These are phyloP conservation scores for Sicus ferrugineus DNA, from an alignment of 2,888 invertebrate genomes.

Conservation along the genomic window DNA sequence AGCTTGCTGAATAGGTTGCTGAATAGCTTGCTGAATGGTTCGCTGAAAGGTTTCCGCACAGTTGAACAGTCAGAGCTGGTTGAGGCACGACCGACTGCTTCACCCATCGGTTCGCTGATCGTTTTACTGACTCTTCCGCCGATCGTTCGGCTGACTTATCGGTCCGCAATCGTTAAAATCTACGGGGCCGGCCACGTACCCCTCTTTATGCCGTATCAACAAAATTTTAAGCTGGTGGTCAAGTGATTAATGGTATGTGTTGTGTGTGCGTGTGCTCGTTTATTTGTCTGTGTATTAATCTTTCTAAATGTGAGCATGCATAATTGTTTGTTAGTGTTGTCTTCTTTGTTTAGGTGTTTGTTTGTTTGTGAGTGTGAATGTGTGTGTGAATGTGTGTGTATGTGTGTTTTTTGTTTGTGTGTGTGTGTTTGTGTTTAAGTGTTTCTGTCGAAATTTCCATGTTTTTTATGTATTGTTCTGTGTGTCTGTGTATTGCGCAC, in stretches of 20 bases:
- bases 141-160: neutral
- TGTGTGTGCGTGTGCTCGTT: constrained; percentile 33
- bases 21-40: too few species aligned
- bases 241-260: constrained; percentile 52
- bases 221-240: constrained; percentile 63
- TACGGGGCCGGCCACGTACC: constrained; percentile 55
- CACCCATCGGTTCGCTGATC: neutral
- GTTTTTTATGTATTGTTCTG: constrained; percentile 8
- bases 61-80: neutral
- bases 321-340: constrained; percentile 13
- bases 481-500: constrained; percentile 5
- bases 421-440: neutral
- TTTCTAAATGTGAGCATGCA: neutral
- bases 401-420: neutral
- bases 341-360: constrained; percentile 24
- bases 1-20: too few species aligned
- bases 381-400: neutral
- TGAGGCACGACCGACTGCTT: too few species aligned
- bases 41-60: constrained; percentile 23
- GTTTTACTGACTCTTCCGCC: constrained; percentile 9
- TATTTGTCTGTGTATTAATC: too few species aligned
- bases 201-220: constrained; percentile 53
- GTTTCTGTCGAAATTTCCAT: constrained; percentile 19
- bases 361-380: constrained; percentile 13
- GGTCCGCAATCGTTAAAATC: constrained; percentile 31